Evolutionary conservation across 2,797 vertebrate genomes (phyloP).

Genomic region (Enoplosus armatus): DNA sequence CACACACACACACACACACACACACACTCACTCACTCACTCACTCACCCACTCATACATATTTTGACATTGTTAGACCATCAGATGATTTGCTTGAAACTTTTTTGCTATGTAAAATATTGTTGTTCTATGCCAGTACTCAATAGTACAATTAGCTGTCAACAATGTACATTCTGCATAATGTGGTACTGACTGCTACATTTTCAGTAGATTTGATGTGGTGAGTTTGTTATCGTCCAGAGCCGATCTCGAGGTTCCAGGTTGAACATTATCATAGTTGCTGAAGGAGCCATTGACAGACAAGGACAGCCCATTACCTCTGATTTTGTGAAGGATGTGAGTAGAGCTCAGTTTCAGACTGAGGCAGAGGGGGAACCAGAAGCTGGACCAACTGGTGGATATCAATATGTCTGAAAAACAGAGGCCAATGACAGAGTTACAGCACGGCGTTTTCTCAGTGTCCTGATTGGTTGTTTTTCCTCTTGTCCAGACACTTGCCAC

Average conservation of each 20-base stretch:
- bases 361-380: constrained; percentile 63
- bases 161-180: background rate
- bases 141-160: background rate
- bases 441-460: background rate
- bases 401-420: background rate
- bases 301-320: constrained; percentile 88
- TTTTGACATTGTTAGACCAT: background rate
- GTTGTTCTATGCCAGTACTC: background rate
- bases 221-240: constrained; percentile 81
- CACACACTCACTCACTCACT: no score
- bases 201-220: background rate
- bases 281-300: constrained; percentile 90
- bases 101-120: background rate
- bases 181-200: background rate
- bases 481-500: constrained; percentile 18
- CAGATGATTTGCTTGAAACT: background rate
- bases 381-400: constrained; percentile 56
- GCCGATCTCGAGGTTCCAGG: constrained; percentile 89
- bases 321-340: constrained; percentile 89
- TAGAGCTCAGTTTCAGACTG: constrained; percentile 58
- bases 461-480: background rate
- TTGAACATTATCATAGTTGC: constrained; percentile 96
- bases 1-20: no score
- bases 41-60: no score
- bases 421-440: background rate